These are phyloP conservation scores for Epinephelus fuscoguttatus DNA, from an alignment of 2,113 vertebrate genomes.

Conservation along the genomic window DNA sequence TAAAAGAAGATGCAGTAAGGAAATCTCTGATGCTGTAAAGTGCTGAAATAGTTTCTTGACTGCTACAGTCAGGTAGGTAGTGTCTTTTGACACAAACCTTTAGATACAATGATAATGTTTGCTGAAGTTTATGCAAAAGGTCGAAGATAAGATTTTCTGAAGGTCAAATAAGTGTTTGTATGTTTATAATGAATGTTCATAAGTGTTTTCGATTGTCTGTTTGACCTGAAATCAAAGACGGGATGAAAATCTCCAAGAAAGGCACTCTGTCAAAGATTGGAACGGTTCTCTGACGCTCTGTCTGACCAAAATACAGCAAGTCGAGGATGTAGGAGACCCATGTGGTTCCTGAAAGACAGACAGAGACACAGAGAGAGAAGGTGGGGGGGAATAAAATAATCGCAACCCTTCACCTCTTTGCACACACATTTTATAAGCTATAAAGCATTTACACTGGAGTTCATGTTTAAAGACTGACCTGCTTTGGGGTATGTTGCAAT, in stretches of 20 bases:
- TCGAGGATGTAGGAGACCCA: conserved; percentile 87
- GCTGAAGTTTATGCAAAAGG: background rate
- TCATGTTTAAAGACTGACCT: conserved; percentile 67
- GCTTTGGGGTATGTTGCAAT: conserved; percentile 88
- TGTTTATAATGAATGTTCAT: background rate
- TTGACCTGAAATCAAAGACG: background rate
- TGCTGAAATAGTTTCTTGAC: background rate
- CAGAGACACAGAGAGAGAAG: background rate
- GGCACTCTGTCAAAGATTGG: conserved; percentile 82
- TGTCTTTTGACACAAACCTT: too few species aligned
- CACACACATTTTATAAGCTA: background rate
- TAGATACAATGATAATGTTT: background rate
- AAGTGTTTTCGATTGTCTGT: background rate
- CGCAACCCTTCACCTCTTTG: rapidly evolving
- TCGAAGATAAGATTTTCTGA: background rate
- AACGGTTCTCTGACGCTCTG: conserved; percentile 68
- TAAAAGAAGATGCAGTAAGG: background rate
- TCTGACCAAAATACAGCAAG: conserved; percentile 78
- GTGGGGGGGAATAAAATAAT: background rate
- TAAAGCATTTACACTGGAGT: background rate
- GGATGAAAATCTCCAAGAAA: conserved; percentile 78
- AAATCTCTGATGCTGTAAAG: background rate
- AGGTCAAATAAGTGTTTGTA: too few species aligned
- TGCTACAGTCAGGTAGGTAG: too few species aligned
- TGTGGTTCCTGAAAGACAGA: conserved; percentile 80